A percentile compares a stretch with the other conserved stretches of the same genome.
Evolutionary conservation across 2,888 invertebrate species (phyloP).

Genomic region (Azorinus chamasolen): DNA sequence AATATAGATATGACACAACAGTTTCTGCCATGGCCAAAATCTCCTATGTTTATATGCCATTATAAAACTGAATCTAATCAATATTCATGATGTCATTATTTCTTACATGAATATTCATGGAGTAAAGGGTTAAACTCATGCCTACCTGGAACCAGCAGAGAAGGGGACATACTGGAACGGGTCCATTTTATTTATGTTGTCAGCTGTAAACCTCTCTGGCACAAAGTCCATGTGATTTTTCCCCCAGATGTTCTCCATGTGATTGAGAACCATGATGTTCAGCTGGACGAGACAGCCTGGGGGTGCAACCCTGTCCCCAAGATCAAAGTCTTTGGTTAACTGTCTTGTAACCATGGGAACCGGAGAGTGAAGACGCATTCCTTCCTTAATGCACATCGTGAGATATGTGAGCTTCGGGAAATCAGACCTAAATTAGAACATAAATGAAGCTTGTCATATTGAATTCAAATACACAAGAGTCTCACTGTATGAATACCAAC

Average conservation of each 20-base stretch:
- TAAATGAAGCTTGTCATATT: too few relatives aligned
- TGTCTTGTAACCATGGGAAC: conserved; percentile 78
- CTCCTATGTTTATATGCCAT: too few relatives aligned
- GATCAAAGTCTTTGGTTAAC: conserved; percentile 67
- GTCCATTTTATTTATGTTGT: conserved; percentile 53
- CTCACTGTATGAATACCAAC: too few relatives aligned
- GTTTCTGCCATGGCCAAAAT: too few relatives aligned
- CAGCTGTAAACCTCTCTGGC: conserved; percentile 62
- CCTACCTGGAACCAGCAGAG: conserved; percentile 67
- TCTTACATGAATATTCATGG: too few relatives aligned
- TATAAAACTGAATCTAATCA: too few relatives aligned
- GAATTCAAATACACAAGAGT: too few relatives aligned
- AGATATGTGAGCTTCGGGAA: conserved; percentile 73
- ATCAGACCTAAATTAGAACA: conserved; percentile 72
- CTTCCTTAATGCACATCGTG: conserved; percentile 80
- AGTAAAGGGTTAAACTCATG: background rate
- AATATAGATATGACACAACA: too few relatives aligned
- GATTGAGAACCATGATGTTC: conserved; percentile 53
- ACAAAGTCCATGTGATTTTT: conserved; percentile 49
- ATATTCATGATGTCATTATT: too few relatives aligned
- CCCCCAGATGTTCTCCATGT: conserved; percentile 70
- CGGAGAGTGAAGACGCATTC: conserved; percentile 77
- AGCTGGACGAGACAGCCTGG: conserved; percentile 57
- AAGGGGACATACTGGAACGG: conserved; percentile 62
- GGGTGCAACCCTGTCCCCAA: conserved; percentile 74